Evolutionary conservation across 2,113 vertebrate genomes (phyloP).

Genomic region (Clupea harengus): DNA sequence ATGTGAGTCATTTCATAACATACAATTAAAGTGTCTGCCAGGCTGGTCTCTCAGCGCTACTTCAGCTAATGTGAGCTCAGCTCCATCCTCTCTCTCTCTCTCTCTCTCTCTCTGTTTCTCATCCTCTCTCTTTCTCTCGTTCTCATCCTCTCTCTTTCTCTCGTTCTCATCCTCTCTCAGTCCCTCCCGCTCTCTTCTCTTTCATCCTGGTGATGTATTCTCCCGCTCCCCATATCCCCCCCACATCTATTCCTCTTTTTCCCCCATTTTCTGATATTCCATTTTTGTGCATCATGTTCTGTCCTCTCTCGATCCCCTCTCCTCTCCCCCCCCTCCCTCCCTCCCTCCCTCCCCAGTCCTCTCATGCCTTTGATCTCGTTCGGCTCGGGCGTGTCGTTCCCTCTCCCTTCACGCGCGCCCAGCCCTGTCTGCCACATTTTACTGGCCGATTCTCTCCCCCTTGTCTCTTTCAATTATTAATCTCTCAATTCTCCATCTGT

Average conservation of each 20-base stretch:
- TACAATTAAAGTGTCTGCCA: background rate
- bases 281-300: constrained; percentile 1
- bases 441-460: background rate
- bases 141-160: background rate
- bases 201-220: background rate
- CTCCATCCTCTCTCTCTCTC: background rate
- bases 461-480: constrained; percentile 1
- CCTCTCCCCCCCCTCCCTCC: background rate
- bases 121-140: too few species aligned
- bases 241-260: background rate
- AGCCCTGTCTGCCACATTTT: background rate
- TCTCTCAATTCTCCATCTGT: constrained; percentile 2
- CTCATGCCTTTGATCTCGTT: background rate
- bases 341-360: background rate
- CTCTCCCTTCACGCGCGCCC: background rate
- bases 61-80: background rate
- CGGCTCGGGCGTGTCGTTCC: background rate
- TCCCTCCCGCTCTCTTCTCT: background rate
- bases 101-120: too few species aligned
- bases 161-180: background rate
- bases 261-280: background rate
- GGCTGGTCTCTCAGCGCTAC: background rate
- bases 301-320: background rate
- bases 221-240: background rate
- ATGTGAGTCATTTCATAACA: background rate